These are phyloP conservation scores for Listronotus oregonensis DNA, from an alignment of 1,140 invertebrate genomes.

Conservation along the genomic window DNA sequence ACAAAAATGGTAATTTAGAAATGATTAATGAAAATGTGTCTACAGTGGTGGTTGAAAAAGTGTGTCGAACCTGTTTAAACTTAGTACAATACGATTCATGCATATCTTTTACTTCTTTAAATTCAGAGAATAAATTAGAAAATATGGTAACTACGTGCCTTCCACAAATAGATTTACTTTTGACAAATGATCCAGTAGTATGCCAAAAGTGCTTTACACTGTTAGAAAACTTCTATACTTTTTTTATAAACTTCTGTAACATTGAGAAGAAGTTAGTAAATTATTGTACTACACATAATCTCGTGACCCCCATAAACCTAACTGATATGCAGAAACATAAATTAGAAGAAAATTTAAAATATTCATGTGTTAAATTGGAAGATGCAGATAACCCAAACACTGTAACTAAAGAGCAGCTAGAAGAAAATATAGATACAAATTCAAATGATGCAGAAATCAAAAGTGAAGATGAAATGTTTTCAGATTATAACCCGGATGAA, in stretches of 20 bases:
- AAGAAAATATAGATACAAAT: neutral
- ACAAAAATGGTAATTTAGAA: conserved; percentile 22
- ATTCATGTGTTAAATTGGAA: conserved; percentile 11
- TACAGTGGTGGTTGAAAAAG: neutral
- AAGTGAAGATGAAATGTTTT: conserved; percentile 4
- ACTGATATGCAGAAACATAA: conserved; percentile 9
- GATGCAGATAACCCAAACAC: neutral
- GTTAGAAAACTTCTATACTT: conserved; percentile 22
- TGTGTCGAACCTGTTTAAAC: conserved; percentile 18
- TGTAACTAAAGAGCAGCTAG: neutral
- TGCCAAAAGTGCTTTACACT: conserved; percentile 18
- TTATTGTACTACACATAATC: conserved; percentile 13
- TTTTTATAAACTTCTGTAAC: conserved; percentile 7
- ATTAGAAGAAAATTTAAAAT: neutral
- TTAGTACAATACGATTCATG: neutral
- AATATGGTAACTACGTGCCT: conserved; percentile 19
- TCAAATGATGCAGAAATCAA: conserved; percentile 2
- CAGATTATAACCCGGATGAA: too few relatives aligned
- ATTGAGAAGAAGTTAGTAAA: conserved; percentile 10
- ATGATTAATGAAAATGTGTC: neutral
- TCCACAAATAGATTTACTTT: conserved; percentile 19
- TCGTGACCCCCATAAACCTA: neutral
- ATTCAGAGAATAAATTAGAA: neutral
- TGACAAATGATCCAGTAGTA: conserved; percentile 22
- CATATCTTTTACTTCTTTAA: neutral